Percentiles rank a stretch among this genome's conserved stretches.
Evolutionary conservation across 2,888 invertebrate species (phyloP).

Genomic region (Erannis defoliaria): DNA sequence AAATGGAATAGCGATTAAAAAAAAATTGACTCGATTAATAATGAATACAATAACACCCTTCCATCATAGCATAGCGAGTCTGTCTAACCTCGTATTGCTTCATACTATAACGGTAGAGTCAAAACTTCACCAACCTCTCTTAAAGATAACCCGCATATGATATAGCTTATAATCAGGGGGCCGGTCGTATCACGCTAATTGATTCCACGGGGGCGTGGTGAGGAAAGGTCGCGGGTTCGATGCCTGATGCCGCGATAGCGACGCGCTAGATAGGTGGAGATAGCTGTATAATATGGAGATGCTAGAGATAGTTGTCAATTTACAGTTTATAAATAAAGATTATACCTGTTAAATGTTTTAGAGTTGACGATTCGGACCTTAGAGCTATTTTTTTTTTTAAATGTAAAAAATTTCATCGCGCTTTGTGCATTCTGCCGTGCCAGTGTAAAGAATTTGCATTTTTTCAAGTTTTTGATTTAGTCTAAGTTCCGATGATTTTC

Average conservation of each 20-base stretch:
- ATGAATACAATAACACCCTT: too few species aligned
- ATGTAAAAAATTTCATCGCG: too few species aligned
- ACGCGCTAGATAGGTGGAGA: slow-evolving; percentile 1
- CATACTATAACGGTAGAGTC: background rate
- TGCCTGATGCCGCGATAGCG: slow-evolving; percentile 31
- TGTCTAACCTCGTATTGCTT: background rate
- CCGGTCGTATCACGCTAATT: slow-evolving; percentile 65
- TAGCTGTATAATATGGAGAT: slow-evolving; percentile 2
- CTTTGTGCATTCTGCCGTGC: too few species aligned
- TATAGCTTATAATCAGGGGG: slow-evolving; percentile 49
- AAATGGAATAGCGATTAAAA: too few species aligned
- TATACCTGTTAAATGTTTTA: background rate
- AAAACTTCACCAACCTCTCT: background rate
- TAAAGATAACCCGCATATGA: background rate
- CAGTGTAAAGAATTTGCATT: too few species aligned
- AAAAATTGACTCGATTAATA: too few species aligned
- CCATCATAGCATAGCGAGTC: background rate
- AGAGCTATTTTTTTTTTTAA: too few species aligned
- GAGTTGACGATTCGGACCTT: background rate
- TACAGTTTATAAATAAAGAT: background rate
- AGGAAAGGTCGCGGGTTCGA: slow-evolving; percentile 59
- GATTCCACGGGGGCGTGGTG: slow-evolving; percentile 57
- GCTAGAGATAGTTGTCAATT: slow-evolving; percentile 4
- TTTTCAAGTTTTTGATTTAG: too few species aligned
- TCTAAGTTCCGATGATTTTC: too few species aligned